A percentile compares a stretch with the other conserved stretches of the same genome.
Conservation (phyloP, 2,888 invertebrate genomes). For the Spisula subtruncata region DNA sequence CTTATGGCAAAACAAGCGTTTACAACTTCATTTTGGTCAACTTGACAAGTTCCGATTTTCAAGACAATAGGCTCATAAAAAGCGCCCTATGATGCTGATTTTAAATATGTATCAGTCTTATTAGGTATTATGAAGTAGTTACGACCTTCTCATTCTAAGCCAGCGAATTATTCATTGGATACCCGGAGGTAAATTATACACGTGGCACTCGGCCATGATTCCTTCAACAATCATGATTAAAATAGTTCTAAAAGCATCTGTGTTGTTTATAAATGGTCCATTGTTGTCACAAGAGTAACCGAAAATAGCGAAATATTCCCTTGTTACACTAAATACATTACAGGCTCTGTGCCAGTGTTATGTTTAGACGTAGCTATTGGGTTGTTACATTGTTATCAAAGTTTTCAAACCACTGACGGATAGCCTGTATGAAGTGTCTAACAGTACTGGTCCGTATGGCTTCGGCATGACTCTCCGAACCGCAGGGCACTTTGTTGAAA, state of each 20-base stretch:
- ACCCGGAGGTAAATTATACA: not conserved
- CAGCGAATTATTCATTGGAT: not conserved
- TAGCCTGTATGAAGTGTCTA: no score
- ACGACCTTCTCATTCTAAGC: no score
- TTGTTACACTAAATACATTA: not conserved
- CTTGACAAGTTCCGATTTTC: no score
- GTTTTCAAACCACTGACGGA: not conserved
- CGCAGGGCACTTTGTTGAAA: no score
- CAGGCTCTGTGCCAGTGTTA: not conserved
- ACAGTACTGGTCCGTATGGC: no score
- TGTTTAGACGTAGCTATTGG: slow-evolving; percentile 1
- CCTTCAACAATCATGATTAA: not conserved
- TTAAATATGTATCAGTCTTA: no score
- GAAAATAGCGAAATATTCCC: not conserved
- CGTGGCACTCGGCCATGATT: not conserved
- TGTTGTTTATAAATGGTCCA: not conserved
- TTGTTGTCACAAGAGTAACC: not conserved
- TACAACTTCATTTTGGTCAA: no score
- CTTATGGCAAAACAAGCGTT: no score
- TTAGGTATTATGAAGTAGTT: no score
- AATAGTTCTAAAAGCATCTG: not conserved
- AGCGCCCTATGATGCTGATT: no score
- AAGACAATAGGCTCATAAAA: no score
- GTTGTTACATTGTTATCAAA: not conserved
- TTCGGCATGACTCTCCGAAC: no score